Percentiles rank a stretch among this genome's conserved stretches.
Conservation (phyloP, 2,797 vertebrate genomes). For the Stomatorhinus walkeri region DNA sequence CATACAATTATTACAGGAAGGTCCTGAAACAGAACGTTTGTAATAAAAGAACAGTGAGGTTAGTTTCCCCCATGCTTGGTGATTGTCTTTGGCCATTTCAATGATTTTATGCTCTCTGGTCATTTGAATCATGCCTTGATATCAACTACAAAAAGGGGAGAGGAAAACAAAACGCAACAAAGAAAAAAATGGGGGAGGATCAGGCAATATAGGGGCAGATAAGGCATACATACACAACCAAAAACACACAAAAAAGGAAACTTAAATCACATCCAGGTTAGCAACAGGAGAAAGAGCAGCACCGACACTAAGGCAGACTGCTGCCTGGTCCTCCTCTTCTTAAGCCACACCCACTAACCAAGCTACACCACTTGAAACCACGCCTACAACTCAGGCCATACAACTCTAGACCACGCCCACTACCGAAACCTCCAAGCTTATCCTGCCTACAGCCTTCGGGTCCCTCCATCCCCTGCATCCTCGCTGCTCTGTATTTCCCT, state of each 20-base stretch:
- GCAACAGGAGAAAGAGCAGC: slow-evolving; percentile 61
- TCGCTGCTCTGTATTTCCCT: slow-evolving; percentile 49
- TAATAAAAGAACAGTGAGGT: slow-evolving; percentile 37
- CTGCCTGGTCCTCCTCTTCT: slow-evolving; percentile 49
- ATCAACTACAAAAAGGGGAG: slow-evolving; percentile 32
- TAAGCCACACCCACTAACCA: slow-evolving; percentile 33
- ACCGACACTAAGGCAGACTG: slow-evolving; percentile 57
- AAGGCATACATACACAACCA: slow-evolving; percentile 35
- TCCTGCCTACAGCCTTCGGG: not conserved
- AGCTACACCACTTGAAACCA: slow-evolving; percentile 22
- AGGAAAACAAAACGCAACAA: slow-evolving; percentile 39
- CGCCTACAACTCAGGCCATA: slow-evolving; percentile 18
- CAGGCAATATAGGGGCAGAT: slow-evolving; percentile 49
- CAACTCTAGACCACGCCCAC: slow-evolving; percentile 24
- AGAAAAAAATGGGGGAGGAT: slow-evolving; percentile 42
- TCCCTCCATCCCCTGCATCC: slow-evolving; percentile 39
- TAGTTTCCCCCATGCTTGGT: slow-evolving; percentile 38
- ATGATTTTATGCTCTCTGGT: slow-evolving; percentile 42
- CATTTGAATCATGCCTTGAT: slow-evolving; percentile 57
- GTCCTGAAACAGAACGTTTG: slow-evolving; percentile 50
- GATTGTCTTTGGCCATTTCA: slow-evolving; percentile 31
- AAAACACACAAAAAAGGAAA: slow-evolving; percentile 26
- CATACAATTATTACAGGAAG: slow-evolving; percentile 46
- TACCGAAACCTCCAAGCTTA: slow-evolving; percentile 17
- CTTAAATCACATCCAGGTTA: slow-evolving; percentile 50